These are phyloP conservation scores for Rhabdornis inornatus DNA, from an alignment of 2,113 vertebrate species.

Conservation along the genomic window DNA sequence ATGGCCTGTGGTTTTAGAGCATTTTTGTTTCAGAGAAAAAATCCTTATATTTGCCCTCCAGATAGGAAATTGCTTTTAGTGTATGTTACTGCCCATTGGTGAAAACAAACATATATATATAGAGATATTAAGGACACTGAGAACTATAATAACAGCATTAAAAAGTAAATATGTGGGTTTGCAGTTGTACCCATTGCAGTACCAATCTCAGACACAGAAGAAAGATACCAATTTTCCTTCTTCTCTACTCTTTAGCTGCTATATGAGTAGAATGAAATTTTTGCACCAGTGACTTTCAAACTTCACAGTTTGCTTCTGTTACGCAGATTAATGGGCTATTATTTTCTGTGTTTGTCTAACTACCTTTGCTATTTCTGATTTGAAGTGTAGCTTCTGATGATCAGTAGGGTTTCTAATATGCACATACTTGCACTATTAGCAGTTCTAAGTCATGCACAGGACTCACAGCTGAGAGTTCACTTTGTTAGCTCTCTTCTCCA, in stretches of 20 bases:
- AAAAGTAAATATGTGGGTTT: not conserved
- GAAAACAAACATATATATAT: not conserved
- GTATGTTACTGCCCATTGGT: not conserved
- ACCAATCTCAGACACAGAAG: not conserved
- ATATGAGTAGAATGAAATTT: not conserved
- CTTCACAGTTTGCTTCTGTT: not conserved
- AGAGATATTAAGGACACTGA: not conserved
- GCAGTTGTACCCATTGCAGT: not conserved
- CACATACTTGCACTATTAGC: not conserved
- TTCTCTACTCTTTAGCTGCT: not conserved
- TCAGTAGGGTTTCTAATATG: not conserved
- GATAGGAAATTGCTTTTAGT: not conserved
- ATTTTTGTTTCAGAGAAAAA: not conserved
- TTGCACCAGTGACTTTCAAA: not conserved
- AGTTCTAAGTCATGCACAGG: not conserved
- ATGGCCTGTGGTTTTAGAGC: not conserved
- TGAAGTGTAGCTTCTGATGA: not conserved
- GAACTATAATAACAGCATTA: not conserved
- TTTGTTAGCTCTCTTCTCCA: not conserved
- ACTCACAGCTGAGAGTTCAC: not conserved
- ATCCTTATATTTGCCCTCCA: not conserved
- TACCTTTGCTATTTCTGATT: conserved; percentile 23
- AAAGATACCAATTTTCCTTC: not conserved
- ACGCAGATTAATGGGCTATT: conserved; percentile 2
- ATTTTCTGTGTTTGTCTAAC: conserved; percentile 14